These are phyloP conservation scores for Tetrapedia diversipes DNA, from an alignment of 2,888 invertebrate genomes.

Conservation along the genomic window DNA sequence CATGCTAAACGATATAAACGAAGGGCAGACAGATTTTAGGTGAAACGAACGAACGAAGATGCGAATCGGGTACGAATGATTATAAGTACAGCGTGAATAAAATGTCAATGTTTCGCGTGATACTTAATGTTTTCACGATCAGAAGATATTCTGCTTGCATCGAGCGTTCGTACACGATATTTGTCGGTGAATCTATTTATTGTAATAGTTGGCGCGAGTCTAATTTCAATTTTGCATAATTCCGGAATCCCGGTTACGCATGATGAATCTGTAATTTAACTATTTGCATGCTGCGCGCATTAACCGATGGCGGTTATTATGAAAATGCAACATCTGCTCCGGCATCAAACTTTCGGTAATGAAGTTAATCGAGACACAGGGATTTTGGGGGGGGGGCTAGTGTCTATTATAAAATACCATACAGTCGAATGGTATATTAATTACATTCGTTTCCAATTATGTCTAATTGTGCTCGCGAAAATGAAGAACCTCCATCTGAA, in stretches of 20 bases:
- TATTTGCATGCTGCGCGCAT: constrained; percentile 25
- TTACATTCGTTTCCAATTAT: too few species aligned
- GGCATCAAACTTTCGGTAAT: constrained; percentile 51
- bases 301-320: constrained; percentile 41
- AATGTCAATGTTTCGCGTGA: too few species aligned
- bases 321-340: constrained; percentile 49
- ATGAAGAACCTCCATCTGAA: too few species aligned
- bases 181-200: background rate
- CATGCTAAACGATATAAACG: too few species aligned
- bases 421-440: constrained; percentile 8
- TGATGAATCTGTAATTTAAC: constrained; percentile 46
- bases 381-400: too few species aligned
- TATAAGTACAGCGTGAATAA: too few species aligned
- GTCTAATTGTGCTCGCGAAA: too few species aligned
- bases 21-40: too few species aligned
- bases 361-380: constrained; percentile 53
- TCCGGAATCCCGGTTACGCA: constrained; percentile 24
- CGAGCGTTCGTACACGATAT: background rate
- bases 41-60: too few species aligned
- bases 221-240: constrained; percentile 37
- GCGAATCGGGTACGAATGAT: too few species aligned
- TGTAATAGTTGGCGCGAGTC: background rate
- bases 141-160: too few species aligned
- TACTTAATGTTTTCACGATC: too few species aligned
- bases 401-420: constrained; percentile 3